A percentile compares a stretch with the other conserved stretches of the same genome.
Conservation (phyloP, 2,113 vertebrate species). For the Clarias gariepinus region DNA sequence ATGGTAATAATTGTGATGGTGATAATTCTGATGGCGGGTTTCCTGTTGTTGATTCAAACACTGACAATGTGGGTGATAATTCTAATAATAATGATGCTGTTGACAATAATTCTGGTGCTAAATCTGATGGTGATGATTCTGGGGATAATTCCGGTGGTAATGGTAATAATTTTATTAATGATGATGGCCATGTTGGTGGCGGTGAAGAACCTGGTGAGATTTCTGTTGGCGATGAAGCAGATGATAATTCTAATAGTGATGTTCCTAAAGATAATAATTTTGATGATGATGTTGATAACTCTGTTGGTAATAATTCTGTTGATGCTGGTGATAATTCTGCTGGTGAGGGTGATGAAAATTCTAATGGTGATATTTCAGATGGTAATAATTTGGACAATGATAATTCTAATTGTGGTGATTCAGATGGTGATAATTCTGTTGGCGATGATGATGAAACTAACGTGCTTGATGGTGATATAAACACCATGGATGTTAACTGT, state of each 20-base stretch:
- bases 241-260: background rate
- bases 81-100: background rate
- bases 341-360: background rate
- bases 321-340: background rate
- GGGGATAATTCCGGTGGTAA: background rate
- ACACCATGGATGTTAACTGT: background rate
- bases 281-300: background rate
- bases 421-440: background rate
- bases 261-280: background rate
- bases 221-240: background rate
- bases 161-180: background rate
- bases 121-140: background rate
- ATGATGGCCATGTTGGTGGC: background rate
- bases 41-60: background rate
- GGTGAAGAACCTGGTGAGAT: background rate
- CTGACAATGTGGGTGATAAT: background rate
- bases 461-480: constrained; percentile 23
- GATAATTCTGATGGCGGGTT: background rate
- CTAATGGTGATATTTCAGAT: background rate
- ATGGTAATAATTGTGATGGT: background rate
- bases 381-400: background rate
- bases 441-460: background rate
- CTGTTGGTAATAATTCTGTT: no score
- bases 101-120: background rate
- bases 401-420: background rate